phyloP scores from a whole-genome alignment of 2,113 vertebrate genomes.

The Spilogale gracilis region DNA sequence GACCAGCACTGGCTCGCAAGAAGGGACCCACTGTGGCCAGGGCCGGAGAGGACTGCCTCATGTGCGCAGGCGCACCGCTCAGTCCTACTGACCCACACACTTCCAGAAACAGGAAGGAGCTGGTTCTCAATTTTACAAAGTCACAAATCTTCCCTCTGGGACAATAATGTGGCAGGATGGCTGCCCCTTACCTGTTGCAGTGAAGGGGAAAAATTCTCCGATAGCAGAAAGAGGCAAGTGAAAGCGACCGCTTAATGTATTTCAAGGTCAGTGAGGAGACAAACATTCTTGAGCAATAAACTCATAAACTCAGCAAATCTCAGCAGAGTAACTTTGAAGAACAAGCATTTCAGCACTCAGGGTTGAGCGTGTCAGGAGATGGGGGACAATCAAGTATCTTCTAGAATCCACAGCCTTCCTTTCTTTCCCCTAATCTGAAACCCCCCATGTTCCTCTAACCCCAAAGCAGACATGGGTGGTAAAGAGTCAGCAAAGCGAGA shows the following conservation, averaged over 20 bases:
- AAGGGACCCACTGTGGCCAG: background rate
- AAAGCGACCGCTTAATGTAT: background rate
- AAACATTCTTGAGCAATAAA: background rate
- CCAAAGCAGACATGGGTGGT: background rate
- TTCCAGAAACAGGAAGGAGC: background rate
- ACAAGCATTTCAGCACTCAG: background rate
- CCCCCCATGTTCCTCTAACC: background rate
- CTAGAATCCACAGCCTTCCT: background rate
- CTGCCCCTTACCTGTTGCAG: background rate
- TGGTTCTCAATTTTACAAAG: background rate
- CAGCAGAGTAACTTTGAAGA: background rate
- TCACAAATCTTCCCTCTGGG: background rate
- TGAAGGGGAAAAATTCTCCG: background rate
- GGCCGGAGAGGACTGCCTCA: background rate
- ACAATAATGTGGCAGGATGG: background rate
- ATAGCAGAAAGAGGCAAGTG: background rate
- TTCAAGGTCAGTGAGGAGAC: background rate
- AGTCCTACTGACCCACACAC: background rate
- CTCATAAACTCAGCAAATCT: background rate
- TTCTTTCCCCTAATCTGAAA: background rate
- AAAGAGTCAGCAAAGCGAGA: background rate
- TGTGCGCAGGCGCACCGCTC: rapidly evolving
- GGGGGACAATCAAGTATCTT: background rate
- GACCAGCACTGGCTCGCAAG: too few species aligned
- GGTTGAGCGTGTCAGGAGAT: background rate